Evolutionary conservation across 1,140 invertebrate genomes (phyloP).

Genomic region (Halictus rubicundus): DNA sequence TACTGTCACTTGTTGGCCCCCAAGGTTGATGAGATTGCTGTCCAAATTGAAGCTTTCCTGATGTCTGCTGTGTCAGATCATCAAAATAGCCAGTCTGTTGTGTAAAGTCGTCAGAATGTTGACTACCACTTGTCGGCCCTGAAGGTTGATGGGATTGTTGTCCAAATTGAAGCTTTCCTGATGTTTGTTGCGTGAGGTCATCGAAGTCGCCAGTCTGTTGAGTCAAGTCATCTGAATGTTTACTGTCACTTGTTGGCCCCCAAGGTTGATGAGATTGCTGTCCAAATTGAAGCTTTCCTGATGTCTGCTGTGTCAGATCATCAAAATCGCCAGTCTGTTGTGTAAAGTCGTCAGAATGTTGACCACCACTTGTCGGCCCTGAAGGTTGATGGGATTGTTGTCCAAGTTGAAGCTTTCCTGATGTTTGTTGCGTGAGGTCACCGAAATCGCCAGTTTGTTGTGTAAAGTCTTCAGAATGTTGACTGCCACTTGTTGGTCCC

Average conservation of each 20-base stretch:
- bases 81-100: conserved; percentile 30
- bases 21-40: conserved; percentile 32
- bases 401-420: conserved; percentile 25
- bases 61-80: conserved; percentile 46
- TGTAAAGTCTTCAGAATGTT: conserved; percentile 15
- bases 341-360: no score
- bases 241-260: background rate
- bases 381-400: conserved; percentile 32
- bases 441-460: conserved; percentile 30
- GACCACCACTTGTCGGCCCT: background rate
- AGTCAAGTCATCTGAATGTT: conserved; percentile 46
- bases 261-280: conserved; percentile 59
- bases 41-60: conserved; percentile 26
- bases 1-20: background rate
- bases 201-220: conserved; percentile 38
- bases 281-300: conserved; percentile 67
- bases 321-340: no score
- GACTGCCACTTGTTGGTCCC: background rate
- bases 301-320: conserved; percentile 51
- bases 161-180: conserved; percentile 69
- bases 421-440: conserved; percentile 46
- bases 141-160: conserved; percentile 36
- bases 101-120: conserved; percentile 15
- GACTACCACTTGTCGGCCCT: background rate
- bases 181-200: conserved; percentile 58